Evolutionary conservation across 2,113 vertebrate genomes (phyloP), one percentile per base, ranked within the genome.

Genomic region (Ramphastos sulfuratus): DNA sequence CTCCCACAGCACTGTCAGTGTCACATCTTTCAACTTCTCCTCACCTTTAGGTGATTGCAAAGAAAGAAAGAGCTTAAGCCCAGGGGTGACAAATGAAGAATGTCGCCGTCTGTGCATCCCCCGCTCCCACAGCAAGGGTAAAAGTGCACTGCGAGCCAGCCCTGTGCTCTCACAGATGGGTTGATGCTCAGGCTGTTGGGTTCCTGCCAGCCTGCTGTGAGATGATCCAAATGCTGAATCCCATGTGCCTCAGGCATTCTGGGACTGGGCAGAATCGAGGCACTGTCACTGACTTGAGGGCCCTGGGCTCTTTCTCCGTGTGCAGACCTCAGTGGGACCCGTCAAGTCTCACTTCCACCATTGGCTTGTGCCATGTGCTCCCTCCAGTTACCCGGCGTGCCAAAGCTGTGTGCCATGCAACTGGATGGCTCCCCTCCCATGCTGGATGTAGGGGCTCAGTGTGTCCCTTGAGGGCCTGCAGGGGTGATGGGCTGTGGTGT

Each of bases 11-110:
- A 1, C 73, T 56, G 88, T 94, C 73, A 92, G 67, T 14, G 69
- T 88, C n/a, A 80, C 73, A 73, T 75, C 96, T 93, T 85, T 87
- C 93, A 92, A 64, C 61, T 96, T 87, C 77, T 94, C 82, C 79
- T 95, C 88, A 87, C 95, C 78, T 73, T 89, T 89, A 74, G 82
- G 72, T 95, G 81, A 76, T 48, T 33, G 75, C 33, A 23, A 24
- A 63, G 93, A 67, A 79, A 81, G 72, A 91, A 92, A 64, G 9
- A 60, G 63, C 79, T 82, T 31, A 17, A 95, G 74, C 56, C 74
- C 1, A 23, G 42, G 44, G 56, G 52, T 85, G 92, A 71, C 80
- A 83, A 91, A 59, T 69, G 88, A 95, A 84, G 60, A 71, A 93
- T 59, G 72, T 89, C 76, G 19, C 39, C 21, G 79, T 0, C 1